Evolutionary conservation across 2,113 vertebrate genomes (phyloP).

Genomic region (Cathartes aura): DNA sequence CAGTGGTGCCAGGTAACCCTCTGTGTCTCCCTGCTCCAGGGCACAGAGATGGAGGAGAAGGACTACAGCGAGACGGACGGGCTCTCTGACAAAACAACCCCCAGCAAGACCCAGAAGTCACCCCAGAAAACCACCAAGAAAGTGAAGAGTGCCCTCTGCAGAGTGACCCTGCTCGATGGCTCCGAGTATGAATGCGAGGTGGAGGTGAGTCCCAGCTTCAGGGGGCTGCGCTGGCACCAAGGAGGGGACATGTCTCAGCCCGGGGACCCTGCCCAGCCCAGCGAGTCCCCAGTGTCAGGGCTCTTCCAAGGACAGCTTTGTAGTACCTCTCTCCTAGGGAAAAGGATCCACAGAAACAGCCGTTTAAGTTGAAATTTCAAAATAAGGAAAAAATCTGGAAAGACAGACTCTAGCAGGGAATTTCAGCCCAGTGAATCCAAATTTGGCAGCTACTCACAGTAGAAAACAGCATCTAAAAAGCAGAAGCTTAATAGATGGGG

Average conservation of each 20-base stretch:
- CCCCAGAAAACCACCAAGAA: constrained; percentile 92
- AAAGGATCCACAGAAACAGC: neutral
- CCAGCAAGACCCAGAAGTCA: constrained; percentile 92
- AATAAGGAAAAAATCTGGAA: neutral
- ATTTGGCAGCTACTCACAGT: neutral
- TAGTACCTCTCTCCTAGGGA: neutral
- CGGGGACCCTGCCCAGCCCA: neutral
- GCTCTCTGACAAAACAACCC: constrained; percentile 90
- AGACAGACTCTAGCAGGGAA: neutral
- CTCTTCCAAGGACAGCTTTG: neutral
- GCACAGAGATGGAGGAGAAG: constrained; percentile 81
- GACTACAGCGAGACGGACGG: constrained; percentile 83
- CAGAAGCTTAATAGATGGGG: neutral
- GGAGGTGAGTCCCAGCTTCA: constrained; percentile 81
- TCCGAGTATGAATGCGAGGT: constrained; percentile 89
- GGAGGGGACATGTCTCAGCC: neutral
- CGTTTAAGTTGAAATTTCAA: neutral
- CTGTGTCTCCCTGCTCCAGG: constrained; percentile 2
- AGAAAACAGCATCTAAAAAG: neutral
- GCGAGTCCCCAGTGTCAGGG: neutral
- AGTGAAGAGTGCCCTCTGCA: constrained; percentile 88
- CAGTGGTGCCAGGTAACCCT: neutral
- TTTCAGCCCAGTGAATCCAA: neutral
- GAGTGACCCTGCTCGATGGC: constrained; percentile 90
- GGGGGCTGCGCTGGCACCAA: neutral